A percentile compares a stretch with the other conserved stretches of the same genome.
phyloP scores from a whole-genome alignment of 2,888 invertebrate species.

The Augochlorella aurata region DNA sequence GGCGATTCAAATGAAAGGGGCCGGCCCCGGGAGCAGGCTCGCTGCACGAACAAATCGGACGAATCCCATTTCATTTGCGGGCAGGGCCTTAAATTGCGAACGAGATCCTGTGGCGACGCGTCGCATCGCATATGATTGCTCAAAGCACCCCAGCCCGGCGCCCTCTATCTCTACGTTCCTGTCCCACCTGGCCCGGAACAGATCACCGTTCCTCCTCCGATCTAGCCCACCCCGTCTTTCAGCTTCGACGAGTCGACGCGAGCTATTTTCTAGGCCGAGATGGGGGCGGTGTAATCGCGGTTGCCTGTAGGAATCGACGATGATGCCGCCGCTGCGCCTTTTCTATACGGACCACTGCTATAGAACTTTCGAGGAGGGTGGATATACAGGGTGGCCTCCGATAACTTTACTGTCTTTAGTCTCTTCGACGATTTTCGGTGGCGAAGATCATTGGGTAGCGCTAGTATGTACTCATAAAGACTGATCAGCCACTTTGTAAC shows the following conservation, averaged over 20 bases:
- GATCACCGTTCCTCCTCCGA: slow-evolving; percentile 18
- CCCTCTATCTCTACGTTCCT: not conserved
- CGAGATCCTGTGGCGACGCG: slow-evolving; percentile 44
- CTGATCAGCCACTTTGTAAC: no score
- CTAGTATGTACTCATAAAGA: no score
- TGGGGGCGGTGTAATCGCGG: slow-evolving; percentile 49
- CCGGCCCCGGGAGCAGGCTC: not conserved
- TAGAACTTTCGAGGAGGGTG: slow-evolving; percentile 42
- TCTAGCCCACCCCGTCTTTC: slow-evolving; percentile 23
- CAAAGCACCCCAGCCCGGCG: slow-evolving; percentile 57
- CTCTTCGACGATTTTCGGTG: no score
- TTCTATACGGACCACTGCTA: slow-evolving; percentile 43
- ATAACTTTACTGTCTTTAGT: not conserved
- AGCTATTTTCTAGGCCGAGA: slow-evolving; percentile 1
- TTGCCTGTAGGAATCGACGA: slow-evolving; percentile 57
- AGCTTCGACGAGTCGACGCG: slow-evolving; percentile 4
- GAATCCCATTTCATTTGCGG: slow-evolving; percentile 58
- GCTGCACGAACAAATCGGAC: slow-evolving; percentile 47
- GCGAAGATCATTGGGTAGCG: no score
- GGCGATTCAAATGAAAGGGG: slow-evolving; percentile 49
- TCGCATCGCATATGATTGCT: slow-evolving; percentile 71
- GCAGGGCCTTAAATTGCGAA: slow-evolving; percentile 62
- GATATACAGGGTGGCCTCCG: not conserved
- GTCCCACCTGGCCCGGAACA: not conserved
- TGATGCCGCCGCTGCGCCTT: slow-evolving; percentile 57